Conservation (phyloP, 2,888 invertebrate species). For the Vannuccia rotundouncinata region DNA sequence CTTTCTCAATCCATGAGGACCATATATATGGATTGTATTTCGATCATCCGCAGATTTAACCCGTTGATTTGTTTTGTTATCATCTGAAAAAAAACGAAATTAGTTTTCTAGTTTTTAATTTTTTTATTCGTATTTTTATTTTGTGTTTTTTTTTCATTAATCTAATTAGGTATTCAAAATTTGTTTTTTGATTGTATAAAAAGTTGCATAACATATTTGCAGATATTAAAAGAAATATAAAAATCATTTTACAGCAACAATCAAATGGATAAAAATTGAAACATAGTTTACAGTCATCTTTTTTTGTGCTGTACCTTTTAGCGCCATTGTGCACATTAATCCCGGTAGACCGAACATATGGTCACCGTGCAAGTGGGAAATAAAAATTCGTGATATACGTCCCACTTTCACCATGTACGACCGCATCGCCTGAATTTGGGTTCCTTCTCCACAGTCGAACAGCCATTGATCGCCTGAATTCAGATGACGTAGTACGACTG, state of each 20-base stretch:
- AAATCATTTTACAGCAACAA: no score
- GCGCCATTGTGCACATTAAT: conserved; percentile 55
- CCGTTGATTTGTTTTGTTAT: no score
- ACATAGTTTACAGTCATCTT: conserved; percentile 41
- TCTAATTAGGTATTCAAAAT: no score
- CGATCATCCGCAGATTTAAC: conserved; percentile 33
- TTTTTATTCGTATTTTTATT: no score
- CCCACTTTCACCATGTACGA: conserved; percentile 43
- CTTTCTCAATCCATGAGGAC: conserved; percentile 55
- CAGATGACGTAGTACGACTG: conserved; percentile 45
- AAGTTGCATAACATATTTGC: no score
- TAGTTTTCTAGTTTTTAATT: no score
- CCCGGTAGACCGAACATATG: conserved; percentile 58
- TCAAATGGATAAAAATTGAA: background rate
- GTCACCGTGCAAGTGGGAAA: conserved; percentile 59
- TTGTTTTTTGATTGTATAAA: no score
- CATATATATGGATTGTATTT: conserved; percentile 52
- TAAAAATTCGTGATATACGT: conserved; percentile 55
- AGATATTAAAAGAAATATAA: no score
- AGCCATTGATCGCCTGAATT: conserved; percentile 53
- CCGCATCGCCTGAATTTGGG: conserved; percentile 57
- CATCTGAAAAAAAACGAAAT: no score
- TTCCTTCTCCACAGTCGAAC: conserved; percentile 59
- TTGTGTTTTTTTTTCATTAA: no score
- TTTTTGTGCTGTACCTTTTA: conserved; percentile 47